Conservation (phyloP, 1,140 invertebrate species). For the Anastrepha obliqua region DNA sequence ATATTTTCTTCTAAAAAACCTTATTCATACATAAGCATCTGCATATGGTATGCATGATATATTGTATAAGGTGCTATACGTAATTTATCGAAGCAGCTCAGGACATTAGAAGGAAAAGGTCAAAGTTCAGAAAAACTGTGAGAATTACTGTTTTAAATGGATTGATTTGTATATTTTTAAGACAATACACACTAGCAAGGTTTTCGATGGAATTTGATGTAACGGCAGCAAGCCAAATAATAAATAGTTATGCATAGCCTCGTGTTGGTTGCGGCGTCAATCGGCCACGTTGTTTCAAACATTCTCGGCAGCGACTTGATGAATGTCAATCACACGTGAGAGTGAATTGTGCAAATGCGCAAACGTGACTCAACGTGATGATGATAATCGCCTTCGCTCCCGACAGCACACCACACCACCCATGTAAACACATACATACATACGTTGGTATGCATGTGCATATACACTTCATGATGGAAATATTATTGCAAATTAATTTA, state of each 20-base stretch:
- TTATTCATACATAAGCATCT: too few relatives aligned
- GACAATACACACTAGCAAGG: too few relatives aligned
- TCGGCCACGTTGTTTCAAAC: constrained; percentile 14
- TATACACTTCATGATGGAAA: not conserved
- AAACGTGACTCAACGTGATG: constrained; percentile 53
- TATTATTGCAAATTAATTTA: not conserved
- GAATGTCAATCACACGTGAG: constrained; percentile 53
- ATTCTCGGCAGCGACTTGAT: constrained; percentile 24
- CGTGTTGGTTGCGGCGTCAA: not conserved
- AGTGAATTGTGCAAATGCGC: constrained; percentile 20
- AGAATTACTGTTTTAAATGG: too few relatives aligned
- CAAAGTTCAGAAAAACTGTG: too few relatives aligned
- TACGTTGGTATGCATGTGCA: not conserved
- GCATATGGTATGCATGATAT: too few relatives aligned
- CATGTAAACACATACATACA: not conserved
- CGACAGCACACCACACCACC: not conserved
- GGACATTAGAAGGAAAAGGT: too few relatives aligned
- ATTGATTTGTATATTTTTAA: too few relatives aligned
- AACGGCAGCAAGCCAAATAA: not conserved
- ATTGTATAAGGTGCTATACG: too few relatives aligned
- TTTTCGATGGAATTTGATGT: not conserved
- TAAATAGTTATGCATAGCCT: not conserved
- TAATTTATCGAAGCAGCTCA: too few relatives aligned
- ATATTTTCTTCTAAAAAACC: too few relatives aligned
- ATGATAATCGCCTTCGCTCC: not conserved